phyloP scores from a whole-genome alignment of 2,888 invertebrate genomes.

The Eulithis prunata region DNA sequence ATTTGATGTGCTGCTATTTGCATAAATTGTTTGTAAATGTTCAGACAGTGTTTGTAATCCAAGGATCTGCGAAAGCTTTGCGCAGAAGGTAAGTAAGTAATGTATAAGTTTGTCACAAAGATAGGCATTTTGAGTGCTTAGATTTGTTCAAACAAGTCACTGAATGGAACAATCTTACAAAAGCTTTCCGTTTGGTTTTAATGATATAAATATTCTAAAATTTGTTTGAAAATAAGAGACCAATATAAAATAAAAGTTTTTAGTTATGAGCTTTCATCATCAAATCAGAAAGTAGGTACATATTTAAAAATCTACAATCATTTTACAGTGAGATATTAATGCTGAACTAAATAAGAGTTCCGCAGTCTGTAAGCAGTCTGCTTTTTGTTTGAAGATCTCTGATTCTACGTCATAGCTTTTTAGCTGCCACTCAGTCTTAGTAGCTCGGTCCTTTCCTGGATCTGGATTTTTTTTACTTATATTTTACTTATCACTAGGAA shows the following conservation, averaged over 20 bases:
- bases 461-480: background rate
- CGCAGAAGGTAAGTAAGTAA: background rate
- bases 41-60: conserved; percentile 26
- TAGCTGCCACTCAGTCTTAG: conserved; percentile 1
- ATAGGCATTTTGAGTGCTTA: conserved; percentile 2
- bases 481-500: conserved; percentile 25
- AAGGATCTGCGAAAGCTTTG: conserved; percentile 17
- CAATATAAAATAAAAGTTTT: too few species aligned
- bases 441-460: background rate
- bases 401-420: conserved; percentile 6
- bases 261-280: too few species aligned
- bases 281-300: too few species aligned
- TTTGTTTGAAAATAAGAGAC: too few species aligned
- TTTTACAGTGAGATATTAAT: background rate
- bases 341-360: background rate
- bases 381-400: background rate
- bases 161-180: background rate
- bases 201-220: too few species aligned
- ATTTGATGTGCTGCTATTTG: conserved; percentile 33
- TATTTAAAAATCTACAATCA: background rate
- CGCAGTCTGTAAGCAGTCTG: background rate
- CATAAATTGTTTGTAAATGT: conserved; percentile 33
- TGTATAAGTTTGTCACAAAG: conserved; percentile 8
- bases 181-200: background rate
- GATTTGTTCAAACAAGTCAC: background rate